These are phyloP conservation scores for Daphoenositta chrysoptera DNA, from an alignment of 2,113 vertebrate species.

Conservation along the genomic window DNA sequence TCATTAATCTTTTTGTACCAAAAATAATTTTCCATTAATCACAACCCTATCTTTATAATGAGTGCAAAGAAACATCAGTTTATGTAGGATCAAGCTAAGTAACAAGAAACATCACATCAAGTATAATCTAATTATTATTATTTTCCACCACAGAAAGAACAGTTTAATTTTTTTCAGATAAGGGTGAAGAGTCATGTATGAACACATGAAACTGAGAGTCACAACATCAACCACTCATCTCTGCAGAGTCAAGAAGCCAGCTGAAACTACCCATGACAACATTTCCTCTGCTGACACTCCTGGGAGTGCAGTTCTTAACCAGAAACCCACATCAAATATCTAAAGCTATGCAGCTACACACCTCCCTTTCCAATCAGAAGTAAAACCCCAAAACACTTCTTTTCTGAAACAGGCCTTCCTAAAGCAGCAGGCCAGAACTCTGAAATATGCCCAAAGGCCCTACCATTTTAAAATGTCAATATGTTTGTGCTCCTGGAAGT, in stretches of 20 bases:
- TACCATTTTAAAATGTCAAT: slow-evolving; percentile 36
- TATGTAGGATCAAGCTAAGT: not conserved
- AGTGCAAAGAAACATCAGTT: not conserved
- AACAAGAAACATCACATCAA: not conserved
- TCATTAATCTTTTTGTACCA: not conserved
- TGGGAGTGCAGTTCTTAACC: not conserved
- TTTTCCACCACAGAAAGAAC: not conserved
- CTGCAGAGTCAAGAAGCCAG: not conserved
- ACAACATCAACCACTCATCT: not conserved
- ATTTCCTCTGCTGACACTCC: not conserved
- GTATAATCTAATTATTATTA: not conserved
- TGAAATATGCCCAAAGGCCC: slow-evolving; percentile 7
- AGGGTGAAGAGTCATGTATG: not conserved
- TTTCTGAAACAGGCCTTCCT: not conserved
- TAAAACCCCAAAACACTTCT: not conserved
- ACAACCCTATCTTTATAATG: not conserved
- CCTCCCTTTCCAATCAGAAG: not conserved
- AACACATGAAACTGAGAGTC: not conserved
- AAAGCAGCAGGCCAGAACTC: not conserved
- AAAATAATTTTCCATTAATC: slow-evolving; percentile 6
- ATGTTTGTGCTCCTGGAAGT: slow-evolving; percentile 1
- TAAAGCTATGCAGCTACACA: not conserved
- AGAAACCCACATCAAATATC: not conserved
- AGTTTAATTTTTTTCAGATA: not conserved
- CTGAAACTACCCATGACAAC: not conserved